These are phyloP conservation scores for Parnassius smintheus DNA, from an alignment of 2,888 invertebrate species.

Conservation along the genomic window DNA sequence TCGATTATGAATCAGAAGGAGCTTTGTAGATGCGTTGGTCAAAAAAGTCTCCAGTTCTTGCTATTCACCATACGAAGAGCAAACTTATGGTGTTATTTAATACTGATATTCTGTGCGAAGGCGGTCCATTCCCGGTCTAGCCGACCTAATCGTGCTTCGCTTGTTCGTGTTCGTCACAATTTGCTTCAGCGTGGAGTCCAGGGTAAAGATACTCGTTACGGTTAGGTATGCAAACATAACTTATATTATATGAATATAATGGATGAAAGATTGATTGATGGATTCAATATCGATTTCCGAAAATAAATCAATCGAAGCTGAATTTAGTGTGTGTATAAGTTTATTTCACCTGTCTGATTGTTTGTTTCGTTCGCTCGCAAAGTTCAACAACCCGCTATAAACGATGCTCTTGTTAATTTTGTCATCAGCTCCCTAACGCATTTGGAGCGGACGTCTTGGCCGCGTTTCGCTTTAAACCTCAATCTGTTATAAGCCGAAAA, in stretches of 20 bases:
- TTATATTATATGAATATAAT: neutral
- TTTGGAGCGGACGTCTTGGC: slow-evolving; percentile 44
- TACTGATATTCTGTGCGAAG: too few species aligned
- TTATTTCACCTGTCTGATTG: slow-evolving; percentile 55
- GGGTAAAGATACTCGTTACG: too few species aligned
- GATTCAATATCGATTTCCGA: slow-evolving; percentile 30
- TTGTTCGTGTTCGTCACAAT: too few species aligned
- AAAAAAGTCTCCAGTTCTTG: too few species aligned
- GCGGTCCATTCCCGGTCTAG: too few species aligned
- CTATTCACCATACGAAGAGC: too few species aligned
- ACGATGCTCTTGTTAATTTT: slow-evolving; percentile 50
- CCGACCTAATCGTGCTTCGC: too few species aligned
- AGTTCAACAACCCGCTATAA: slow-evolving; percentile 57
- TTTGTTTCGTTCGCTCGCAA: slow-evolving; percentile 38
- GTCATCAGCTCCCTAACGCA: slow-evolving; percentile 41
- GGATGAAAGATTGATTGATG: slow-evolving; percentile 28
- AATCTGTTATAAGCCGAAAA: slow-evolving; percentile 28
- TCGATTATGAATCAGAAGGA: too few species aligned
- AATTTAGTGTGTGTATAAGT: slow-evolving; percentile 41
- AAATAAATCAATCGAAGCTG: slow-evolving; percentile 35
- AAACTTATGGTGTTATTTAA: too few species aligned
- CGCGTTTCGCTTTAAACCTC: slow-evolving; percentile 37
- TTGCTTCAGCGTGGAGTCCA: too few species aligned
- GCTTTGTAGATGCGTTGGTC: too few species aligned
- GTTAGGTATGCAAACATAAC: neutral